Evolutionary conservation across 2,113 vertebrate species (phyloP).

Genomic region (Cyphotilapia sp.): DNA sequence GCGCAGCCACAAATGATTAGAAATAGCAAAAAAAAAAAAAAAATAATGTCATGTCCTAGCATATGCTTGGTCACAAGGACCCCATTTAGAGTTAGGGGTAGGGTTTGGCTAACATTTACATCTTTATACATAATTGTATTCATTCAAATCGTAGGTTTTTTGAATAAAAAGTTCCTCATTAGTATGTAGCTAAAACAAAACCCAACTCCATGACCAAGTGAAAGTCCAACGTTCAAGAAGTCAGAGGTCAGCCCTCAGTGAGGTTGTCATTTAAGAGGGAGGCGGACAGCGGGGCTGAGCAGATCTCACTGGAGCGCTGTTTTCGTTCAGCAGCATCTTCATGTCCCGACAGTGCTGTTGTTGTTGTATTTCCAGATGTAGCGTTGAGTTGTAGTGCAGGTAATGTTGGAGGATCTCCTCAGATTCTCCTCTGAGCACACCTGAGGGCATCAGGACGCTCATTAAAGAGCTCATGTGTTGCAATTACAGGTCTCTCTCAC

Average conservation of each 20-base stretch:
- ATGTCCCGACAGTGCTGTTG: constrained; percentile 66
- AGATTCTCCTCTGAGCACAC: constrained; percentile 82
- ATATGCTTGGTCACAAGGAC: neutral
- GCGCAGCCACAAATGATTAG: fast-evolving
- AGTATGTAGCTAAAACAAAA: neutral
- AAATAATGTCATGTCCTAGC: fast-evolving
- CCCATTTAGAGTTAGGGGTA: neutral
- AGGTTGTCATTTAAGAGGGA: neutral
- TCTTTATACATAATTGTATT: neutral
- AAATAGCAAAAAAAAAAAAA: neutral
- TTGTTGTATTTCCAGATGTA: constrained; percentile 82
- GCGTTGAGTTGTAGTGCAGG: constrained; percentile 72
- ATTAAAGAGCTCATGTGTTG: neutral
- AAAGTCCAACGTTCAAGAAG: fast-evolving
- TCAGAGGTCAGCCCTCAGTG: neutral
- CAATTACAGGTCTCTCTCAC: neutral
- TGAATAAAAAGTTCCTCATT: neutral
- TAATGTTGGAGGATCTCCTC: constrained; percentile 79
- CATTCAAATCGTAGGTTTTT: neutral
- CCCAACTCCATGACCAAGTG: neutral
- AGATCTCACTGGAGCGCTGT: constrained; percentile 41
- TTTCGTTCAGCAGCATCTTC: constrained; percentile 73
- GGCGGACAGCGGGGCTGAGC: constrained; percentile 55
- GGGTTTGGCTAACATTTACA: neutral
- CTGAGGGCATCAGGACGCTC: constrained; percentile 39